Conservation (phyloP, 2,113 vertebrate species). For the Ceyx cyanopectus region DNA sequence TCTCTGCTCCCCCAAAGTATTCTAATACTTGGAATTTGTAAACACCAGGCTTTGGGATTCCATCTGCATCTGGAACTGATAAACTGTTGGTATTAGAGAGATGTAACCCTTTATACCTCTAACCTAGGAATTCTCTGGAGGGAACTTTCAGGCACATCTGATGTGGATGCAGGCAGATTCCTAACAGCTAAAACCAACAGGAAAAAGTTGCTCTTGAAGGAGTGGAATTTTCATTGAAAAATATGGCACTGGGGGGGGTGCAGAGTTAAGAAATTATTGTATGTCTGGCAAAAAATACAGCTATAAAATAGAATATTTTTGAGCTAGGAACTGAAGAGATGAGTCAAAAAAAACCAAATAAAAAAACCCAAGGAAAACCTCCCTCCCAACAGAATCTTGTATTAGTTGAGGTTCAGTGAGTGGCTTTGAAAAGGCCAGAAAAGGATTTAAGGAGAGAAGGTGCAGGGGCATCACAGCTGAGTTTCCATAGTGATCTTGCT, state of each 20-base stretch:
- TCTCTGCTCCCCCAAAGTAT: conserved; percentile 3
- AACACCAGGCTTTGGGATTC: conserved; percentile 47
- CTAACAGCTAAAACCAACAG: conserved; percentile 19
- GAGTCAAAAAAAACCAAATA: neutral
- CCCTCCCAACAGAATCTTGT: conserved; percentile 63
- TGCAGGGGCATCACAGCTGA: conserved; percentile 70
- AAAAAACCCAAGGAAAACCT: neutral
- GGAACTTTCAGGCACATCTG: neutral
- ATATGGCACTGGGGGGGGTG: neutral
- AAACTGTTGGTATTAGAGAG: conserved; percentile 23
- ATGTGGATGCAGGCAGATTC: conserved; percentile 25
- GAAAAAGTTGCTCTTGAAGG: conserved; percentile 19
- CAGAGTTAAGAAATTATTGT: neutral
- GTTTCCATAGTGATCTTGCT: conserved; percentile 73
- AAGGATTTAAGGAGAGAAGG: conserved; percentile 77
- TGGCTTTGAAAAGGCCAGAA: conserved; percentile 70
- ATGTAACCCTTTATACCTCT: conserved; percentile 40
- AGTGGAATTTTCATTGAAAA: conserved; percentile 28
- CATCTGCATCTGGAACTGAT: conserved; percentile 59
- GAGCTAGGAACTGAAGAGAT: neutral
- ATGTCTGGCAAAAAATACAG: neutral
- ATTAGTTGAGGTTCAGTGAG: conserved; percentile 81
- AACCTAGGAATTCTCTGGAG: conserved; percentile 17
- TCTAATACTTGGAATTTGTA: conserved; percentile 55
- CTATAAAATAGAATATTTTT: neutral